Evolutionary conservation across 2,113 vertebrate species (phyloP).

Genomic region (Crocuta crocuta): DNA sequence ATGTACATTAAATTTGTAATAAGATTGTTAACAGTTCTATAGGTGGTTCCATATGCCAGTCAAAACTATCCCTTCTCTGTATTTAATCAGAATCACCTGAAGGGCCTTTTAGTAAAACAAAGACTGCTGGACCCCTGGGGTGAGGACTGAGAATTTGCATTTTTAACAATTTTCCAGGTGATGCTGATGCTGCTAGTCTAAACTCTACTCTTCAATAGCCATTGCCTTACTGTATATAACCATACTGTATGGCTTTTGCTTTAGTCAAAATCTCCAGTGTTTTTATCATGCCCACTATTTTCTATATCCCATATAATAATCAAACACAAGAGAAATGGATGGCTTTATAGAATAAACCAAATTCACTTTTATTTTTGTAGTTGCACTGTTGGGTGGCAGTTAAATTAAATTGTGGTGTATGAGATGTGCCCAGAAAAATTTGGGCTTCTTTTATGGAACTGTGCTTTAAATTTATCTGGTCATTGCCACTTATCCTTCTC

Average conservation of each 20-base stretch:
- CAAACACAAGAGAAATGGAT: not conserved
- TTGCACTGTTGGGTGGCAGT: not conserved
- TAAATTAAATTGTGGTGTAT: not conserved
- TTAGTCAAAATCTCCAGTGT: not conserved
- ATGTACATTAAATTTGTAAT: constrained; percentile 7
- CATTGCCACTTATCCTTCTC: not conserved
- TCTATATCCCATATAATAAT: not conserved
- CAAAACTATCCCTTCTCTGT: not conserved
- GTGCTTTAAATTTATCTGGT: not conserved
- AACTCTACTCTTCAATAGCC: not conserved
- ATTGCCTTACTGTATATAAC: not conserved
- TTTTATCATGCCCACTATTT: not conserved
- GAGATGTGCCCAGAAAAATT: not conserved
- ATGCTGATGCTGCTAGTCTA: not conserved
- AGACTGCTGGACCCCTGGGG: not conserved
- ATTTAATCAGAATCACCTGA: not conserved
- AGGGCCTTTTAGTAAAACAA: not conserved
- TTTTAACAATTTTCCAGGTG: not conserved
- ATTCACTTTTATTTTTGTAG: not conserved
- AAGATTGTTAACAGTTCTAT: not conserved
- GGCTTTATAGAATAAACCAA: not conserved
- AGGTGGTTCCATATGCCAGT: not conserved
- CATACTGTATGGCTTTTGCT: not conserved
- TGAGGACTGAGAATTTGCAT: not conserved
- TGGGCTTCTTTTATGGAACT: not conserved